Percentiles rank a stretch among this genome's conserved stretches.
phyloP scores from a whole-genome alignment of 2,797 vertebrate species.

The Meriones psammophilus region DNA sequence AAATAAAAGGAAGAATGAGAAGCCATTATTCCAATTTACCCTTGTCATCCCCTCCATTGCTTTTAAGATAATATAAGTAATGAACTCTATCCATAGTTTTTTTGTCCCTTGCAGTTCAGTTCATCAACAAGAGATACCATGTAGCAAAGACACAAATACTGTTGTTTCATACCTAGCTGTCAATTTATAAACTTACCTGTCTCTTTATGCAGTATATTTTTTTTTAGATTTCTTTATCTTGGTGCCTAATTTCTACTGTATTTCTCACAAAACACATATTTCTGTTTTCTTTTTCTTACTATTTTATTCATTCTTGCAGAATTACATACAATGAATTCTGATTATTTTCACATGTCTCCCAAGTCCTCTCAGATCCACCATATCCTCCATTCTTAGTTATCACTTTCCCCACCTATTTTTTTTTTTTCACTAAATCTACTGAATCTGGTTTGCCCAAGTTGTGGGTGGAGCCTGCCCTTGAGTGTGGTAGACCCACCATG shows the following conservation, averaged over 20 bases:
- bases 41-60: not conserved
- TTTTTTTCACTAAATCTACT: too few relatives aligned
- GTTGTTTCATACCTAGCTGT: not conserved
- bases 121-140: not conserved
- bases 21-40: not conserved
- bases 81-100: not conserved
- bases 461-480: not conserved
- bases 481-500: too few relatives aligned
- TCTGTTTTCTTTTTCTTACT: not conserved
- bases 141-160: not conserved
- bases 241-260: not conserved
- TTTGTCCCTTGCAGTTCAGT: not conserved
- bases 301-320: not conserved
- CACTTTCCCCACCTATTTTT: not conserved
- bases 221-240: not conserved
- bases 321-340: not conserved
- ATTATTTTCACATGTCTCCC: not conserved
- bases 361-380: not conserved
- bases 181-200: not conserved
- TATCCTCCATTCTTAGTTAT: not conserved
- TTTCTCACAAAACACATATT: not conserved
- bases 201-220: not conserved
- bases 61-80: constrained; percentile 20
- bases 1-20: constrained; percentile 5
- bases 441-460: too few relatives aligned